A percentile compares a stretch with the other conserved stretches of the same genome.
Conservation (phyloP, 2,797 vertebrate genomes). For the Sebastes ruberrimus region DNA sequence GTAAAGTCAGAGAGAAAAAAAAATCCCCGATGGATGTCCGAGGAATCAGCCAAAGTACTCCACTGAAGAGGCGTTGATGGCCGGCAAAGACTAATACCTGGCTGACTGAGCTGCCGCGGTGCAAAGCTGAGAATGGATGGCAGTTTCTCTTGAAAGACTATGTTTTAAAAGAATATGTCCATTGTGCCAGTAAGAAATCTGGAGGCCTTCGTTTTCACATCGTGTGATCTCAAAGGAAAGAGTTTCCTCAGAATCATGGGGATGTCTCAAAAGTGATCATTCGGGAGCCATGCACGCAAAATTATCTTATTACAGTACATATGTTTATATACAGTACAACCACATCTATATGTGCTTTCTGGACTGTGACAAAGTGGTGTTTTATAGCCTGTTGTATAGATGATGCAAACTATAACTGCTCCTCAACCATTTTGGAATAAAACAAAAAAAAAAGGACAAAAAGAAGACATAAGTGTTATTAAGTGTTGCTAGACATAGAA, state of each 20-base stretch:
- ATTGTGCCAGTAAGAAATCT: constrained; percentile 87
- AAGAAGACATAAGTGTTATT: constrained; percentile 89
- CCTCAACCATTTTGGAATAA: constrained; percentile 92
- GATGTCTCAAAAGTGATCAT: constrained; percentile 86
- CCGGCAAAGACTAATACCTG: constrained; percentile 81
- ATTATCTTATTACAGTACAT: constrained; percentile 99
- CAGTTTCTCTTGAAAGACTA: constrained; percentile 85
- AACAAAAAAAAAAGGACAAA: constrained; percentile 69
- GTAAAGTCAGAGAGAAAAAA: constrained; percentile 37
- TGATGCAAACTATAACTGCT: constrained; percentile 99
- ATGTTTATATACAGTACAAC: constrained; percentile 99
- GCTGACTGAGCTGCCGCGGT: constrained; percentile 77
- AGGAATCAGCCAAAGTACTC: constrained; percentile 90
- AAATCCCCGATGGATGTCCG: constrained; percentile 83
- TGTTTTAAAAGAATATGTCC: constrained; percentile 85
- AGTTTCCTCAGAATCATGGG: constrained; percentile 82
- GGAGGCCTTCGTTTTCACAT: constrained; percentile 91
- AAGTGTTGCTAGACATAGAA: constrained; percentile 99
- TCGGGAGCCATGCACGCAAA: constrained; percentile 97
- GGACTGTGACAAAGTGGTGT: constrained; percentile 99
- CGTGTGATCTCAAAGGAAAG: constrained; percentile 88
- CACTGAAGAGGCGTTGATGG: constrained; percentile 78
- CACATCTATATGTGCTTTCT: constrained; percentile 99
- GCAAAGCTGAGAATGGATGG: constrained; percentile 81
- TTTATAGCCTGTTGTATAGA: constrained; percentile 99